Percentiles rank a stretch among this genome's conserved stretches.
Evolutionary conservation across 2,888 invertebrate species (phyloP).

Genomic region (Alloscopus bannaensis): DNA sequence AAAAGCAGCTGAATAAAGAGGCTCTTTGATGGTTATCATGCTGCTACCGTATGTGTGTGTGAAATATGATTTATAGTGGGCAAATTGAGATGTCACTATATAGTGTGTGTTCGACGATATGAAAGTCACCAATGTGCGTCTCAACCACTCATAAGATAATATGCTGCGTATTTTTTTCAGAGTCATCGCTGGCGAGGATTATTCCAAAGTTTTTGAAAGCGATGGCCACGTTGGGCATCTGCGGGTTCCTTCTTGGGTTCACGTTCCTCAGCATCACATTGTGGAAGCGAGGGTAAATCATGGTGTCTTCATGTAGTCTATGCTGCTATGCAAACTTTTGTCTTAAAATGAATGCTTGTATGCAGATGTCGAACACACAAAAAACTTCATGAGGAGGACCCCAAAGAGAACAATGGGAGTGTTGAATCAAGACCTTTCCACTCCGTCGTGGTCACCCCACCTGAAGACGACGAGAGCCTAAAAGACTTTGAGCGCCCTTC

Average conservation of each 20-base stretch:
- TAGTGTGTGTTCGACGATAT: too few species aligned
- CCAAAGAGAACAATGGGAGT: slow-evolving; percentile 17
- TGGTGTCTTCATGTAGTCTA: neutral
- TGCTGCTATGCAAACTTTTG: neutral
- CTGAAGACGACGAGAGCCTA: slow-evolving; percentile 5
- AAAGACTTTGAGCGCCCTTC: slow-evolving; percentile 15
- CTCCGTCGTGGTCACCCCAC: slow-evolving; percentile 53
- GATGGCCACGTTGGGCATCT: slow-evolving; percentile 42
- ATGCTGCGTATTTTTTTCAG: slow-evolving; percentile 18
- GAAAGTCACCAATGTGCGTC: too few species aligned
- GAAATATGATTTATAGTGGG: too few species aligned
- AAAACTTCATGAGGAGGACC: slow-evolving; percentile 25
- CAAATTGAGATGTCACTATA: too few species aligned
- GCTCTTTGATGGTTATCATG: too few species aligned
- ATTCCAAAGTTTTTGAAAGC: slow-evolving; percentile 56
- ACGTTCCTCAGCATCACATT: slow-evolving; percentile 41
- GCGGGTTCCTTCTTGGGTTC: slow-evolving; percentile 34
- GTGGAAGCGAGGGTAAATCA: slow-evolving; percentile 50
- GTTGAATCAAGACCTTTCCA: slow-evolving; percentile 29
- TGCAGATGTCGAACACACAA: slow-evolving; percentile 45
- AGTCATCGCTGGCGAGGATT: slow-evolving; percentile 35
- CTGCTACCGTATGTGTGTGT: too few species aligned
- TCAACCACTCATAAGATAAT: neutral
- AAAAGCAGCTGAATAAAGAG: too few species aligned
- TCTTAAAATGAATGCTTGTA: neutral